Evolutionary conservation across 2,888 invertebrate species (phyloP).

Genomic region (Saturnia japonica): DNA sequence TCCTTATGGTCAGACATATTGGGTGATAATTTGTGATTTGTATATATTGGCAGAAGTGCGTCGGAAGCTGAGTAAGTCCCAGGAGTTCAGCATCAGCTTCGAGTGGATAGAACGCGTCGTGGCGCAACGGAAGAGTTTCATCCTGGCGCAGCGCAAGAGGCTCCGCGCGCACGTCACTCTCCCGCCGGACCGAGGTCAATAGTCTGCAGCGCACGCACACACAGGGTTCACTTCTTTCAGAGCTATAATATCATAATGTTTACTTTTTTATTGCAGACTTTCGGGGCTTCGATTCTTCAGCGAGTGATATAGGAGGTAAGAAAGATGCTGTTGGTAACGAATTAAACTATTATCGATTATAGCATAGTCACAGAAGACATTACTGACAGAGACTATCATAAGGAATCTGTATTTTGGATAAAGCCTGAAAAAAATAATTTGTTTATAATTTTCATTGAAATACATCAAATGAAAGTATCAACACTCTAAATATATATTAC

Average conservation of each 20-base stretch:
- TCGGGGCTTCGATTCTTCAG: slow-evolving; percentile 44
- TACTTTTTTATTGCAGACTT: slow-evolving; percentile 42
- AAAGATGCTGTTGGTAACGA: slow-evolving; percentile 22
- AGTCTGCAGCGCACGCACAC: background rate
- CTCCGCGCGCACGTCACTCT: slow-evolving; percentile 24
- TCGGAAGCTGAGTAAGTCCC: slow-evolving; percentile 24
- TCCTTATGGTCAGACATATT: no score
- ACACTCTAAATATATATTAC: no score
- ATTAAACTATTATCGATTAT: background rate
- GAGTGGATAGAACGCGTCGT: slow-evolving; percentile 45
- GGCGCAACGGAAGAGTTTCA: slow-evolving; percentile 33
- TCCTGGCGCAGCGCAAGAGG: slow-evolving; percentile 33
- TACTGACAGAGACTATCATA: background rate
- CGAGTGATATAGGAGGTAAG: slow-evolving; percentile 40
- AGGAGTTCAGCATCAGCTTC: slow-evolving; percentile 45
- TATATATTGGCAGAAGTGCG: slow-evolving; percentile 35
- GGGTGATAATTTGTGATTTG: no score
- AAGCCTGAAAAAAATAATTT: background rate
- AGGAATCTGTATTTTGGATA: background rate
- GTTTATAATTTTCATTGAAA: background rate
- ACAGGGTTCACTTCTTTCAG: no score
- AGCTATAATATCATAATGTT: no score
- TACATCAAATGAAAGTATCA: no score
- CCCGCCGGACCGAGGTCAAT: slow-evolving; percentile 21
- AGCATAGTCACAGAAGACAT: background rate